Conservation (phyloP, 2,797 vertebrate species). For the Eidolon dupreanum region DNA sequence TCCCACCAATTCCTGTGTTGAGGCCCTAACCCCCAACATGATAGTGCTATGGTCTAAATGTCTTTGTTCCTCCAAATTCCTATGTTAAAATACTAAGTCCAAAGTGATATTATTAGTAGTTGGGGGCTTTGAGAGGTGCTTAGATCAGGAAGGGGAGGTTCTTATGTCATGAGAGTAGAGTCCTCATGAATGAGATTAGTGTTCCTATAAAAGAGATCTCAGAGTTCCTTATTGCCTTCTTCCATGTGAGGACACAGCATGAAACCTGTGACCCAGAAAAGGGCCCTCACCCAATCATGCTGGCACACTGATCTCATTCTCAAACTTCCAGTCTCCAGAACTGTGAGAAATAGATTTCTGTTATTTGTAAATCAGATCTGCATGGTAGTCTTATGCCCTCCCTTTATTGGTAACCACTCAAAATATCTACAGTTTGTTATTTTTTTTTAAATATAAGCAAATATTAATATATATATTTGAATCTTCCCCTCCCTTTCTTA, state of each 20-base stretch:
- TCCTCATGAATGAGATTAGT: background rate
- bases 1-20: background rate
- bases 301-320: background rate
- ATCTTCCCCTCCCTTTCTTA: background rate
- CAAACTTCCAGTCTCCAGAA: background rate
- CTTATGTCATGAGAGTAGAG: background rate
- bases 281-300: no score
- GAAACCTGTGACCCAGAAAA: background rate
- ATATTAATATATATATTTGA: background rate
- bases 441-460: background rate
- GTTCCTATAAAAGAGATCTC: background rate
- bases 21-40: background rate
- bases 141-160: background rate
- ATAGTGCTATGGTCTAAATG: background rate
- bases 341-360: background rate
- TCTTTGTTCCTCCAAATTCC: background rate
- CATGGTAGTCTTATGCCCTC: background rate
- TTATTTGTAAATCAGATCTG: background rate
- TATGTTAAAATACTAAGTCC: background rate
- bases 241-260: background rate
- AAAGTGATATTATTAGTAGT: background rate
- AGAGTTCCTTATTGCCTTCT: background rate
- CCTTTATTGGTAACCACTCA: background rate
- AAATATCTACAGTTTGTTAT: background rate
- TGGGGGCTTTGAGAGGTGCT: background rate